These are phyloP conservation scores for Allacma fusca DNA, from an alignment of 2,888 invertebrate genomes.

Conservation along the genomic window DNA sequence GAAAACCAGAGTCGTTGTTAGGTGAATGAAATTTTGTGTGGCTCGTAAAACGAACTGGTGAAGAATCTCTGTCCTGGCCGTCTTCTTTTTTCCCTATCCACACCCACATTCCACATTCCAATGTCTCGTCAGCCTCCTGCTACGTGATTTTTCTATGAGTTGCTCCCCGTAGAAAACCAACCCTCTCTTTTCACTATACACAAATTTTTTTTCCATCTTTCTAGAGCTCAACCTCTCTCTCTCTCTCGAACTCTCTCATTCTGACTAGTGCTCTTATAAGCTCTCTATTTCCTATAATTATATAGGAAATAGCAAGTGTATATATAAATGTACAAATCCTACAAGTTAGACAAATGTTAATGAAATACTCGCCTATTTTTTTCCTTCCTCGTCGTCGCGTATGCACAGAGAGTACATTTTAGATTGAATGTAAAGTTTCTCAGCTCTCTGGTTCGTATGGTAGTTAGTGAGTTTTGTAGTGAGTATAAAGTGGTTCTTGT, in stretches of 20 bases:
- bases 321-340: constrained; percentile 24
- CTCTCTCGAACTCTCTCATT: constrained; percentile 27
- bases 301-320: constrained; percentile 16
- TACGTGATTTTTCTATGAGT: constrained; percentile 49
- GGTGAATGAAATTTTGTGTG: constrained; percentile 44
- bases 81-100: constrained; percentile 49
- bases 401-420: neutral
- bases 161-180: constrained; percentile 40
- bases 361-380: constrained; percentile 44
- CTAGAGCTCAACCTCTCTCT: constrained; percentile 26
- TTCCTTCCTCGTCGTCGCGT: constrained; percentile 23
- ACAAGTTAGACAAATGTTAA: constrained; percentile 42
- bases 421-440: too few relatives aligned
- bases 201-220: neutral
- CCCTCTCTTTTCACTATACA: constrained; percentile 28
- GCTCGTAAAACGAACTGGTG: constrained; percentile 44
- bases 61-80: constrained; percentile 48
- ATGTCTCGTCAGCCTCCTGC: constrained; percentile 49
- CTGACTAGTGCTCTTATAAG: neutral
- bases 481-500: constrained; percentile 20
- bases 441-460: neutral
- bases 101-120: constrained; percentile 50
- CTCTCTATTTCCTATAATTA: too few relatives aligned
- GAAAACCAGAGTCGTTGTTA: constrained; percentile 50
- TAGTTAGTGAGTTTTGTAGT: neutral